These are phyloP conservation scores for Adela reaumurella DNA, from an alignment of 2,888 invertebrate species.

Conservation along the genomic window DNA sequence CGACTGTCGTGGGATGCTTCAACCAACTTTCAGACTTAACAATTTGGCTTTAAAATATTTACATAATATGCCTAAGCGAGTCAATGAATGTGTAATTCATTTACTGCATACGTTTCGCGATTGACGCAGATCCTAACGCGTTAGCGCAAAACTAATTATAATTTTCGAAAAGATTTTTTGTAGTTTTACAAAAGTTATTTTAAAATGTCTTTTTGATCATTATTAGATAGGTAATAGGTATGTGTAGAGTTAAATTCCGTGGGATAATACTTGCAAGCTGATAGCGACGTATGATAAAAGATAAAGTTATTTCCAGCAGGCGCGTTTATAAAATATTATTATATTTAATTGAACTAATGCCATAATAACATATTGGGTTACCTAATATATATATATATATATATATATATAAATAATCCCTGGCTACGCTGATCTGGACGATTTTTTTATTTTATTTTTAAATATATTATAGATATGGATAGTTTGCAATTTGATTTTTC, in stretches of 20 bases:
- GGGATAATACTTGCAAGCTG: too few relatives aligned
- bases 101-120: slow-evolving; percentile 34
- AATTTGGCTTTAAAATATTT: slow-evolving; percentile 57
- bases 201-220: slow-evolving; percentile 37
- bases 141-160: slow-evolving; percentile 29
- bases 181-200: slow-evolving; percentile 43
- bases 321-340: too few relatives aligned
- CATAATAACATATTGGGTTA: too few relatives aligned
- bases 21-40: slow-evolving; percentile 41
- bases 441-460: too few relatives aligned
- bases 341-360: too few relatives aligned
- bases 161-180: slow-evolving; percentile 52
- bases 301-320: too few relatives aligned
- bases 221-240: slow-evolving; percentile 30
- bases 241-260: slow-evolving; percentile 20
- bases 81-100: slow-evolving; percentile 43
- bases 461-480: too few relatives aligned
- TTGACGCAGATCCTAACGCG: slow-evolving; percentile 9
- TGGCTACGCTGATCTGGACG: too few relatives aligned
- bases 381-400: too few relatives aligned
- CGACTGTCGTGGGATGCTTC: neutral
- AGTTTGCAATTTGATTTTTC: too few relatives aligned
- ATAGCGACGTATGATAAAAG: too few relatives aligned
- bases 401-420: too few relatives aligned
- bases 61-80: slow-evolving; percentile 50